Evolutionary conservation across 2,113 vertebrate species (phyloP), one percentile per base, ranked within the genome.

Genomic region (Tyrannus savana): DNA sequence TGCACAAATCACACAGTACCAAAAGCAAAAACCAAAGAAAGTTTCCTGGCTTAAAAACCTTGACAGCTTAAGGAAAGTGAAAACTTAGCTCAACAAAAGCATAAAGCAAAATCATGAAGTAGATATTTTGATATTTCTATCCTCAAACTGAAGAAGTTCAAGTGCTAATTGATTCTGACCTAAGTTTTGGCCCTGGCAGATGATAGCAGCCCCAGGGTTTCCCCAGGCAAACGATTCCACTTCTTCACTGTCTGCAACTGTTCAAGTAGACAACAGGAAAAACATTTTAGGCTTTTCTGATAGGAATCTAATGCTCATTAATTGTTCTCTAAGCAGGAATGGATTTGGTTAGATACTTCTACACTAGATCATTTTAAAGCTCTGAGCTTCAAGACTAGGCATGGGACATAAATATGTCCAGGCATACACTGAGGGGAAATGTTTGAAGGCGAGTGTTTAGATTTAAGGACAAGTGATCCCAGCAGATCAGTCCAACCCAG

Each of bases 391-490:
- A 56, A 64, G 28, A 23, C 37, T 33, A 25, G 10, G 19, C 25
- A 49, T 4, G 12, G 72, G 24, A 55, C 0, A 0, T 10, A 12
- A 41, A 5, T 33, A 46, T 3, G 14, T 23, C 49, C 3, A 3
- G 14, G 15, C 55, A 33, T 23, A 77, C 0, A 6, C 12, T 0
- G 0, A 69, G 24, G 67, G 31, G 33, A 17, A 41, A 41, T 0
- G 0, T n/a, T 67, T 33, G 37, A 86, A 90, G 42, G 42, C 39
- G 18, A 31, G 5, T 21, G 35, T 19, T 30, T 71, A 64, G 25
- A 77, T 31, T 35, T 59, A 62, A 59, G 5, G 13, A 7, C 15
- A 77, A 75, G 25, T 21, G n/a, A 76, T 62, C 62, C 25, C 27
- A 72, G 89, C 12, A 68, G 19, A 84, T 39, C 24, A 52, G 47